Conservation (phyloP, 2,888 invertebrate species). For the Odontomyia ornata region DNA sequence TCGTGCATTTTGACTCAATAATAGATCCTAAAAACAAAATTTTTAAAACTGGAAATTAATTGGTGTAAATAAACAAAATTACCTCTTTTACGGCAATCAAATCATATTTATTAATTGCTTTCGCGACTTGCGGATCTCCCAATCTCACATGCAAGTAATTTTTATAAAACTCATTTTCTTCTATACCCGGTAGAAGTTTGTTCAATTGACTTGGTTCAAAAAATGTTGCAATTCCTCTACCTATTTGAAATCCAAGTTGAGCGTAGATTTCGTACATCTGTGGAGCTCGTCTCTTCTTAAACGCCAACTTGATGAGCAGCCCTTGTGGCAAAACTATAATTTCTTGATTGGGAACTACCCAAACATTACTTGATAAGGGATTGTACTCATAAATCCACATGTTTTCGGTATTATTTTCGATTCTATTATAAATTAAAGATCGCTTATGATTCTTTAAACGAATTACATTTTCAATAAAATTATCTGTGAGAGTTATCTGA, state of each 20-base stretch:
- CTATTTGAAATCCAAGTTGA: conserved; percentile 43
- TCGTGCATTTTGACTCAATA: conserved; percentile 29
- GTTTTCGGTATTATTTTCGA: conserved; percentile 38
- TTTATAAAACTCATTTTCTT: conserved; percentile 43
- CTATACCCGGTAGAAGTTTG: conserved; percentile 23
- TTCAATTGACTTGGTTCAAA: conserved; percentile 39
- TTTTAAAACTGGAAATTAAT: not conserved
- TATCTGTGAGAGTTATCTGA: conserved; percentile 34
- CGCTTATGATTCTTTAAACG: conserved; percentile 41
- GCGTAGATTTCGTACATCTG: conserved; percentile 42
- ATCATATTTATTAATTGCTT: conserved; percentile 34
- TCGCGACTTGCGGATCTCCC: conserved; percentile 43
- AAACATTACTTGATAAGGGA: conserved; percentile 32
- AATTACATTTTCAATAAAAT: conserved; percentile 42
- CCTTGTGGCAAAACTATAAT: conserved; percentile 43
- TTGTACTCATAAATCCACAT: conserved; percentile 45
- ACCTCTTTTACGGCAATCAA: conserved; percentile 43
- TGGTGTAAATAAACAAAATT: not conserved
- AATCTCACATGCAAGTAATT: conserved; percentile 43
- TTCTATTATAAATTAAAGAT: conserved; percentile 43
- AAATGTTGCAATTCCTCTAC: conserved; percentile 40
- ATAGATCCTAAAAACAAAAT: conserved; percentile 42
- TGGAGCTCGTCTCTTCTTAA: conserved; percentile 28
- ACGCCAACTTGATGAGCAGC: conserved; percentile 37
- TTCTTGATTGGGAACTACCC: conserved; percentile 11